phyloP scores from a whole-genome alignment of 2,888 invertebrate genomes.

The Meiosimyza platycephala region DNA sequence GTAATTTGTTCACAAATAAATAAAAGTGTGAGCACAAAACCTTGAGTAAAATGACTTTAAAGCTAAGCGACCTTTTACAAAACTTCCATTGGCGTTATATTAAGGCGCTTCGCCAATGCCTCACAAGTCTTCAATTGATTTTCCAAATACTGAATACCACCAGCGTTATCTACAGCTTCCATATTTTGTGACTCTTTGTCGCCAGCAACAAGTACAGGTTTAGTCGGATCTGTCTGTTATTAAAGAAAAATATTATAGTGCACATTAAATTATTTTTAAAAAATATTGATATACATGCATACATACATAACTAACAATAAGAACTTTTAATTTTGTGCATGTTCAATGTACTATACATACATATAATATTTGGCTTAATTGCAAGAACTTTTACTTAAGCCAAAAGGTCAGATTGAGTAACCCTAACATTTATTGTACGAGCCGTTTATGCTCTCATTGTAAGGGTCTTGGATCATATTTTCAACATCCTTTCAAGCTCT shows the following conservation, averaged over 20 bases:
- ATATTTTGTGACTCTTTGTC: constrained; percentile 84
- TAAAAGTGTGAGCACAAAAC: background rate
- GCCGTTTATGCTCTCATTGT: no score
- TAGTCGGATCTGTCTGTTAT: constrained; percentile 71
- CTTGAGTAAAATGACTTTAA: background rate
- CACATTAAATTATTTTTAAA: background rate
- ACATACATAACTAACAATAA: no score
- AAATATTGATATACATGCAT: background rate
- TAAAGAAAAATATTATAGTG: background rate
- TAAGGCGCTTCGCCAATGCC: constrained; percentile 71
- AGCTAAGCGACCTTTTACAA: constrained; percentile 36
- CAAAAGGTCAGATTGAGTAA: no score
- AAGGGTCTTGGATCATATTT: no score
- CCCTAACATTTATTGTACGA: no score
- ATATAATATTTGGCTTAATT: no score
- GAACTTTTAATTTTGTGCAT: no score
- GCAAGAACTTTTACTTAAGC: no score
- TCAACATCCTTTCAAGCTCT: no score
- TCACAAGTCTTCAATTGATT: constrained; percentile 80
- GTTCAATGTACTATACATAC: no score
- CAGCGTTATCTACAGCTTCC: constrained; percentile 74
- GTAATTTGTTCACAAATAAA: no score
- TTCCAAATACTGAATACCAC: constrained; percentile 82
- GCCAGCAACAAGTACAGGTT: constrained; percentile 84
- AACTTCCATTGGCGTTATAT: constrained; percentile 68